Percentiles rank a stretch among this genome's conserved stretches.
These are phyloP conservation scores for Prionace glauca DNA, from an alignment of 2,797 vertebrate species.

Conservation along the genomic window DNA sequence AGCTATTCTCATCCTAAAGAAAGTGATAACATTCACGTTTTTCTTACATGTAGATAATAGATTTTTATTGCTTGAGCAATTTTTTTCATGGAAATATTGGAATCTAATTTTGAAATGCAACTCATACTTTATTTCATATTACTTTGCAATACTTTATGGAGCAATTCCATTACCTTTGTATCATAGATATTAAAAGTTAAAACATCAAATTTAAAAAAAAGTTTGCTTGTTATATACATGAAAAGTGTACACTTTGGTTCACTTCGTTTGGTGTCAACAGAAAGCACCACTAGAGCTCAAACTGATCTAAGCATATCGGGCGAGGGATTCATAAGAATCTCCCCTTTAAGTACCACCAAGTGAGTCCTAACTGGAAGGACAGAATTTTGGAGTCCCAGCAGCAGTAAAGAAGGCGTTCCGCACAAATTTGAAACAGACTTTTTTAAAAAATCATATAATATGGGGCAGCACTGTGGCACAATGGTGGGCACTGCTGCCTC, in stretches of 20 bases:
- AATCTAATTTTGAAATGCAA: background rate
- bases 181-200: background rate
- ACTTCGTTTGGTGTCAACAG: background rate
- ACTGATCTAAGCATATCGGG: background rate
- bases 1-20: background rate
- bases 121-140: background rate
- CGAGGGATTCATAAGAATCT: background rate
- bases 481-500: no score
- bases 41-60: background rate
- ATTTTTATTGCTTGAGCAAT: conserved; percentile 16
- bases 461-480: no score
- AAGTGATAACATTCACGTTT: background rate
- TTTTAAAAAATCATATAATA: background rate
- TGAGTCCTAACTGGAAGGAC: background rate
- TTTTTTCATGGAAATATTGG: conserved; percentile 7
- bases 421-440: background rate
- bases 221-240: background rate
- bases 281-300: background rate
- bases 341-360: background rate
- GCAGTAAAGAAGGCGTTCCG: no score
- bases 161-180: background rate
- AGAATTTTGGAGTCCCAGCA: no score
- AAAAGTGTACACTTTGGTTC: background rate
- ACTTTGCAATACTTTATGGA: background rate
- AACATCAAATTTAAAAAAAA: background rate